phyloP scores from a whole-genome alignment of 2,888 invertebrate species.

The Mythimna ferrago region DNA sequence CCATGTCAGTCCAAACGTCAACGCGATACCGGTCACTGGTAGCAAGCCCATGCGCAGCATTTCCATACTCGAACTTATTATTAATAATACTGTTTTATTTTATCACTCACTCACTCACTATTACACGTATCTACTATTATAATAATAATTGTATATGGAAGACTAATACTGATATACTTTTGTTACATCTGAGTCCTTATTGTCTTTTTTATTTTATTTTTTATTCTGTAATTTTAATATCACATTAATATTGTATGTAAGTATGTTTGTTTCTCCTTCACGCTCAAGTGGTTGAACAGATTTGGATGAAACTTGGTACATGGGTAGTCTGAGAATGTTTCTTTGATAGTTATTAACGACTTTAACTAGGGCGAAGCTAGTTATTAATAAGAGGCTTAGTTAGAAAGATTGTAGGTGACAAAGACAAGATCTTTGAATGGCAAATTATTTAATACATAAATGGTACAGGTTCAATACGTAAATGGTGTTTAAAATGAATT shows the following conservation, averaged over 20 bases:
- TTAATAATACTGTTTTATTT: slow-evolving; percentile 7
- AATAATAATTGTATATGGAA: slow-evolving; percentile 50
- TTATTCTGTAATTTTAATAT: background rate
- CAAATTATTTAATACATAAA: background rate
- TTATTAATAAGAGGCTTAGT: background rate
- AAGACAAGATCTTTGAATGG: background rate
- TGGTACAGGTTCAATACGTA: background rate
- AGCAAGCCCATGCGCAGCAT: slow-evolving; percentile 78
- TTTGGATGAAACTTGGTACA: background rate
- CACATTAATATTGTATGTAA: background rate
- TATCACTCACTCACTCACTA: slow-evolving; percentile 39
- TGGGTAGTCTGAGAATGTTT: no score
- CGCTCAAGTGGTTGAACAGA: background rate
- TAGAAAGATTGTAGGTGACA: background rate
- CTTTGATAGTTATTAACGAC: no score
- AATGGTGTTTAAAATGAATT: slow-evolving; percentile 5
- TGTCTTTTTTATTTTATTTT: slow-evolving; percentile 34
- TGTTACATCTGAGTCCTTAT: slow-evolving; percentile 22
- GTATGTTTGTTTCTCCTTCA: background rate
- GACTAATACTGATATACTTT: slow-evolving; percentile 56
- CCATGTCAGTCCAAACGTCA: slow-evolving; percentile 81
- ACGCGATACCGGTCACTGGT: slow-evolving; percentile 71
- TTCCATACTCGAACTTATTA: slow-evolving; percentile 75
- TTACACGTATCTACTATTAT: slow-evolving; percentile 19
- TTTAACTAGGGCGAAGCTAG: background rate